Evolutionary conservation across 2,797 vertebrate genomes (phyloP).

Genomic region (Rhynchotus rufescens): DNA sequence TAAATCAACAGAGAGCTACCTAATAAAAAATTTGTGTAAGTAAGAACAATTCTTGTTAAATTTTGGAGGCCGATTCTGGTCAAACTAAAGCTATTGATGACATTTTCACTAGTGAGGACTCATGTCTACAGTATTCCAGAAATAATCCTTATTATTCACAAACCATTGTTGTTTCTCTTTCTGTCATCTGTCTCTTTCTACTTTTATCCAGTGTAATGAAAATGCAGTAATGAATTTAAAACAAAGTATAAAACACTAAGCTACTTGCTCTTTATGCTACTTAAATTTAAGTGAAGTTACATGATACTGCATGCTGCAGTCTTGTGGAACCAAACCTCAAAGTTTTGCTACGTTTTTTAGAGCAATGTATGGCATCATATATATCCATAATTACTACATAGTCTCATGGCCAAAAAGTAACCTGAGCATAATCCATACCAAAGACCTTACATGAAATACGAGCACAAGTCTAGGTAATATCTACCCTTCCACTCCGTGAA

Average conservation of each 20-base stretch:
- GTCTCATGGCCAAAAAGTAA: constrained; percentile 5
- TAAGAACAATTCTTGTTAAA: not conserved
- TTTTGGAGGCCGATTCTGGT: not conserved
- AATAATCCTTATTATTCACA: not conserved
- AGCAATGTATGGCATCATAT: not conserved
- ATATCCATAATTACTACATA: not conserved
- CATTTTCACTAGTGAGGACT: not conserved
- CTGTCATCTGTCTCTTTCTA: not conserved
- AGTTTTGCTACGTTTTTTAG: not conserved
- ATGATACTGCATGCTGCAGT: not conserved
- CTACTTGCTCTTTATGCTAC: not conserved
- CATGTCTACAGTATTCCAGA: fast-evolving
- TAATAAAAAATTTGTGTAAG: not conserved
- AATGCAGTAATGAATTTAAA: not conserved
- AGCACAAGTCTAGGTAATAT: not conserved
- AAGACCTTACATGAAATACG: not conserved
- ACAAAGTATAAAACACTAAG: not conserved
- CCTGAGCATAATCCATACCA: not conserved
- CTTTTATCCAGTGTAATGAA: not conserved
- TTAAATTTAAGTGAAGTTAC: not conserved
- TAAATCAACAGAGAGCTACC: not conserved
- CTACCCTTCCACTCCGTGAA: not conserved
- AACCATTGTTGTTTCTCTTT: not conserved
- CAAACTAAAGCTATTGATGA: not conserved
- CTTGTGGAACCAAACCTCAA: not conserved